Conservation (phyloP, 2,113 vertebrate genomes). For the Lethenteron camtschaticum region DNA sequence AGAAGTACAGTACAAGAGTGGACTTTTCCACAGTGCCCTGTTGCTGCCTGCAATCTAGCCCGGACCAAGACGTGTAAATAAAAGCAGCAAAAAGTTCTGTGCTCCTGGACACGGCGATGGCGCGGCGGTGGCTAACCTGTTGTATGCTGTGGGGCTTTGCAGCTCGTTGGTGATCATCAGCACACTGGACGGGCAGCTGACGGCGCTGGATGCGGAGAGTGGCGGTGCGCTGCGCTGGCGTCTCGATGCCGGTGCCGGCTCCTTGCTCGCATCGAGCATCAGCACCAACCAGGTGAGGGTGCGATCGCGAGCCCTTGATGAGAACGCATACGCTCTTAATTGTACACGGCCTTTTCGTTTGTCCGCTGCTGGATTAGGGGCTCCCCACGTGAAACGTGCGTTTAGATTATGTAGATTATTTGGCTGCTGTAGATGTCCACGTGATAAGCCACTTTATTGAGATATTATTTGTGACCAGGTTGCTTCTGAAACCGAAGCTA, state of each 20-base stretch:
- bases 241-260: constrained; percentile 74
- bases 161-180: constrained; percentile 87
- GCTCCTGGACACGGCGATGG: not conserved
- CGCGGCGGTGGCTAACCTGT: not conserved
- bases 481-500: too few relatives aligned
- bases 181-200: constrained; percentile 73
- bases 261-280: constrained; percentile 76
- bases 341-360: too few relatives aligned
- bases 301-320: too few relatives aligned
- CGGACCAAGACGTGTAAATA: not conserved
- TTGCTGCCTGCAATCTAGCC: not conserved
- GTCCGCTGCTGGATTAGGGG: too few relatives aligned
- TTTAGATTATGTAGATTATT: too few relatives aligned
- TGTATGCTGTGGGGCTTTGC: constrained; percentile 10
- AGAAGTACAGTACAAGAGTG: too few relatives aligned
- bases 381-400: too few relatives aligned
- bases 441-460: too few relatives aligned
- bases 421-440: too few relatives aligned
- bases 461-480: too few relatives aligned
- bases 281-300: constrained; percentile 70
- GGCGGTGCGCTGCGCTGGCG: constrained; percentile 82
- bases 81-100: not conserved
- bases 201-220: constrained; percentile 75
- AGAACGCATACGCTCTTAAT: too few relatives aligned
- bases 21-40: not conserved